Evolutionary conservation across 37 sponge, comb jelly and placozoan genomes (phyloP), one percentile per base, ranked within the genome.

Genomic region (Cliona cf. orientalis): DNA sequence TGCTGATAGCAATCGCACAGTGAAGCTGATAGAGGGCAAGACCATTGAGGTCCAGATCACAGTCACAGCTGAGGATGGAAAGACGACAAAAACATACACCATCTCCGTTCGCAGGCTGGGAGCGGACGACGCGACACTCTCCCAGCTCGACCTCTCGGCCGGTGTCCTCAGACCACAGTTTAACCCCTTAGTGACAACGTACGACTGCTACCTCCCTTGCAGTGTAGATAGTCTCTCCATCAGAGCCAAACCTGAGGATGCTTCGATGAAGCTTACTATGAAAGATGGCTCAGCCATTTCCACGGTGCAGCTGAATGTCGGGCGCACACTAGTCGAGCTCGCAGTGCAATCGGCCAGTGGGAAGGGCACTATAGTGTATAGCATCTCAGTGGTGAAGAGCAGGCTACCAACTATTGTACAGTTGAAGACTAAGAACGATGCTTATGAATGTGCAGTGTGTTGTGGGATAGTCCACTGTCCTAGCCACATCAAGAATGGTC

Each of bases 41-140:
- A 86, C 82, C 22, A 42, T 35, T 0, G 57, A 65, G 28, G 65
- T 93, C 0, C 69, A 74, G 33, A 33, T 98, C 0, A 78, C 90
- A 42, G 94, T 98, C 38, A 84, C 92, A 17, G 98, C 98, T 49
- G 94, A 91, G 71, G 98, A 98, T 80, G 98, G 94, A 17, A 71
- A 59, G 33, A 89, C 93, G 37, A 89, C 78, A 46, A 98, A 95
- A 60, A 82, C 56, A 4, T 98, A 98, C 90, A 65, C 86, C 0
- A 59, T 98, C 1, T 19, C 28, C 3, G 71, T 88, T 25, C 79
- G 80, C 7, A 83, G 96, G 32, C 81, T 98, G 7, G 89, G 95
- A 28, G 72, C 95, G 0, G 80, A 87, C 71, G 94, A 95, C 49
- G 98, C 98, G 3, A 72, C 83, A 32, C 84, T 98, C 14, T 74